Base-by-base conservation (phyloP, 2,797 vertebrate species). In the Takifugu rubripes region DNA sequence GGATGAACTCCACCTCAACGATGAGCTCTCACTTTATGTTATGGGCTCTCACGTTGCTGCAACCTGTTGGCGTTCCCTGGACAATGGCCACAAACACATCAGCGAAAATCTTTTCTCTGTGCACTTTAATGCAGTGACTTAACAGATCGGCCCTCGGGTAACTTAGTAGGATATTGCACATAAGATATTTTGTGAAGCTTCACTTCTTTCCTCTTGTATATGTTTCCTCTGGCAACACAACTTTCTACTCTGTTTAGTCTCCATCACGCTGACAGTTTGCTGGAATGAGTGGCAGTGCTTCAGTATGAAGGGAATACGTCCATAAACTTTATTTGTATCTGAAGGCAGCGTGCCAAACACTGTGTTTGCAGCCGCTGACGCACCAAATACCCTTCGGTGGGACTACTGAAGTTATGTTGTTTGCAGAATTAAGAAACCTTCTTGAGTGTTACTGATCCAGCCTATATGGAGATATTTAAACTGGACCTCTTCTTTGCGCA, bases 31-130 rank as follows among this genome's bases (percentile, higher is more conserved):
- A 46, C 3, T 51, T 50, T 5, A 25, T 49, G 55, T 70, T 63
- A 68, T 66, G 47, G 74, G 72, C 74, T 36, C 59, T 68, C 63
- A 25, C 40, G 40, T 49, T 61, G 65, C 65, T 78, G 73, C 70
- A 75, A 76, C 59, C 62, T 59, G 36, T 45, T 56, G 49, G 52
- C 24, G 49, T 70, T 53, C 54, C 70, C 40, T 51, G 49, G 26
- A 16, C 59, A 25, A 45, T 54, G 43, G 64, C 43, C 61, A 61
- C 7, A 33, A 33, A 33, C 9, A 1, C 31, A 33, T 33, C 31
- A 33, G 7, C 4, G 8, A 1, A 54, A 40, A 5, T 17, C 16
- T 46, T 21, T 21, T 46, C 44, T 9, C 16, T 47, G 42, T 29
- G 27, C 27, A 29, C 51, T 46, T 69, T 54, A 33, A 27, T 14